Percentiles rank a stretch among this genome's conserved stretches.
Evolutionary conservation across 2,888 invertebrate genomes (phyloP).

Genomic region (Drosophila testacea): DNA sequence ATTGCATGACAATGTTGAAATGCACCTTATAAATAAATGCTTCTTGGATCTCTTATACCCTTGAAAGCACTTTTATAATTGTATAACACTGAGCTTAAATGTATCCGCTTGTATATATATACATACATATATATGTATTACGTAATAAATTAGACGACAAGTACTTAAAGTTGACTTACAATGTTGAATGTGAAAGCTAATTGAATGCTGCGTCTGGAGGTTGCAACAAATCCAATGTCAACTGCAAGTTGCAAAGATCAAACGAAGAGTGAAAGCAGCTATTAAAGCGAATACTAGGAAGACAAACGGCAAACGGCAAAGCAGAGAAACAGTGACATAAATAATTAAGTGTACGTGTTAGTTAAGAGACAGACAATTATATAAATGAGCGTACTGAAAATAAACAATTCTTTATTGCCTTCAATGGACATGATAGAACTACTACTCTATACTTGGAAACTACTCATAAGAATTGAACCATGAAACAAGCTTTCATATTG

Average conservation of each 20-base stretch:
- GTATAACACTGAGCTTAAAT: too few relatives aligned
- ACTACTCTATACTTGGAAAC: too few relatives aligned
- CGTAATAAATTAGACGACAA: neutral
- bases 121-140: neutral
- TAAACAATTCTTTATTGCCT: neutral
- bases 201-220: constrained; percentile 1
- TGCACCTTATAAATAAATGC: too few relatives aligned
- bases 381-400: neutral
- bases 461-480: too few relatives aligned
- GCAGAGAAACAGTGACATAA: neutral
- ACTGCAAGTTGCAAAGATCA: neutral
- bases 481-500: neutral
- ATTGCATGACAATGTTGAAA: constrained; percentile 1
- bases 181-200: neutral
- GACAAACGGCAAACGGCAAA: neutral
- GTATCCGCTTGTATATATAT: too few relatives aligned
- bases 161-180: neutral
- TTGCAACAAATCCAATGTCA: neutral
- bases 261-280: neutral
- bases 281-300: neutral
- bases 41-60: too few relatives aligned
- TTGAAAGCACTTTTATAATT: too few relatives aligned
- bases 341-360: neutral
- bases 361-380: neutral
- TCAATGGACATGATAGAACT: neutral